Evolutionary conservation across 2,113 vertebrate species (phyloP).

Genomic region (Meriones unguiculatus): DNA sequence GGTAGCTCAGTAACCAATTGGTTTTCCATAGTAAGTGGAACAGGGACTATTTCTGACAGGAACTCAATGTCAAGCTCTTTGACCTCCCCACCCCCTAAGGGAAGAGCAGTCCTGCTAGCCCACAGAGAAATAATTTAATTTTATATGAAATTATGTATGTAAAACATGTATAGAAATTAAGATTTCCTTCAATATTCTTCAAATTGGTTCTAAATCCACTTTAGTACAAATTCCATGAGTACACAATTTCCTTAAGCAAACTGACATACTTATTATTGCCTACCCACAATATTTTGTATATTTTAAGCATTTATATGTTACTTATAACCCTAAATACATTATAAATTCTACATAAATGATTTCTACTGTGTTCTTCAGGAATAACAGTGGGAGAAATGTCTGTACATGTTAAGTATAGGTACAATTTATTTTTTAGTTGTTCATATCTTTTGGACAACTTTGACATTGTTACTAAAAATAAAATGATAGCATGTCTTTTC

Average conservation of each 20-base stretch:
- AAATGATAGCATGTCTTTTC: neutral
- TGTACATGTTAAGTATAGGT: neutral
- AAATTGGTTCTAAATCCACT: neutral
- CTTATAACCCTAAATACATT: neutral
- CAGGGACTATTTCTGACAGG: too few species aligned
- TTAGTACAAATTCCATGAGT: neutral
- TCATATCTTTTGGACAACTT: neutral
- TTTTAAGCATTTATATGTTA: neutral
- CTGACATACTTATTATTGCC: neutral
- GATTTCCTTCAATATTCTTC: neutral
- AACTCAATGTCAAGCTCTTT: too few species aligned
- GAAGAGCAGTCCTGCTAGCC: too few species aligned
- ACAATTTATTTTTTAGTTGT: neutral
- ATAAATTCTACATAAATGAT: neutral
- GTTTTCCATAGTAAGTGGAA: too few species aligned
- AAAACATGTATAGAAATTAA: neutral
- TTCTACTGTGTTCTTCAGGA: neutral
- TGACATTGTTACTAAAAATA: neutral
- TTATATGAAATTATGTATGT: neutral
- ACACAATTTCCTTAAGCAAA: neutral
- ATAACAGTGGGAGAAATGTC: neutral
- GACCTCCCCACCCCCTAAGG: too few species aligned
- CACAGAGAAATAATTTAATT: neutral
- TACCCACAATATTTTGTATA: neutral
- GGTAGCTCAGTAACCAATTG: too few species aligned